phyloP scores from a whole-genome alignment of 2,888 invertebrate genomes.

The Oeneis ivallda region DNA sequence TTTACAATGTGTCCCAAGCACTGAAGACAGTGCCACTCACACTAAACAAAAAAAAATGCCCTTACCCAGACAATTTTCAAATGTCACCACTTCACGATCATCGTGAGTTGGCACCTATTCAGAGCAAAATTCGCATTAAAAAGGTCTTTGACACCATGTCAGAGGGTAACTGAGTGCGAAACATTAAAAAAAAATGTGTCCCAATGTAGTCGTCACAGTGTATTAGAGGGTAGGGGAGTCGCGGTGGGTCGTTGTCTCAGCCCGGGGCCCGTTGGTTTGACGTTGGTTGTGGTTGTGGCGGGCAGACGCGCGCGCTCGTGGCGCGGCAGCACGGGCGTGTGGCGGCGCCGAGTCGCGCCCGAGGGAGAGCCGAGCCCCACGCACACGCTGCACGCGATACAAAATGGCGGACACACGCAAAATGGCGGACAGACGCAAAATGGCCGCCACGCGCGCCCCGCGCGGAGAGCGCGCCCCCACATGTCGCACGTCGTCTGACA shows the following conservation, averaged over 20 bases:
- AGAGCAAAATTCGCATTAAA: no score
- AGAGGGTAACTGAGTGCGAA: no score
- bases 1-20: no score
- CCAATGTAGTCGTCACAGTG: background rate
- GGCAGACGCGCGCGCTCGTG: conserved; percentile 65
- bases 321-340: conserved; percentile 44
- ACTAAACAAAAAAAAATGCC: no score
- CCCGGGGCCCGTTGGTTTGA: conserved; percentile 40
- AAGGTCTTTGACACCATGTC: no score
- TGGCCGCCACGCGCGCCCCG: background rate
- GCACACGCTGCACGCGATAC: conserved; percentile 31
- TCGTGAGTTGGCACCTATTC: no score
- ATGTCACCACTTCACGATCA: no score
- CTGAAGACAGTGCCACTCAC: no score
- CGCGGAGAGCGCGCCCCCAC: conserved; percentile 39
- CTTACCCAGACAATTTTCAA: no score
- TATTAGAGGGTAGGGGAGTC: background rate
- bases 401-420: conserved; percentile 26
- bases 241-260: conserved; percentile 8
- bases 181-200: no score
- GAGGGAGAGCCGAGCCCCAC: conserved; percentile 42
- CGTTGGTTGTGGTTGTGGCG: conserved; percentile 50
- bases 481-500: conserved; percentile 42
- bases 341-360: conserved; percentile 63
- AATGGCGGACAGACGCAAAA: conserved; percentile 2